Percentiles rank a stretch among this genome's conserved stretches.
phyloP scores from a whole-genome alignment of 1,140 invertebrate genomes.

The Neodiprion fabricii region DNA sequence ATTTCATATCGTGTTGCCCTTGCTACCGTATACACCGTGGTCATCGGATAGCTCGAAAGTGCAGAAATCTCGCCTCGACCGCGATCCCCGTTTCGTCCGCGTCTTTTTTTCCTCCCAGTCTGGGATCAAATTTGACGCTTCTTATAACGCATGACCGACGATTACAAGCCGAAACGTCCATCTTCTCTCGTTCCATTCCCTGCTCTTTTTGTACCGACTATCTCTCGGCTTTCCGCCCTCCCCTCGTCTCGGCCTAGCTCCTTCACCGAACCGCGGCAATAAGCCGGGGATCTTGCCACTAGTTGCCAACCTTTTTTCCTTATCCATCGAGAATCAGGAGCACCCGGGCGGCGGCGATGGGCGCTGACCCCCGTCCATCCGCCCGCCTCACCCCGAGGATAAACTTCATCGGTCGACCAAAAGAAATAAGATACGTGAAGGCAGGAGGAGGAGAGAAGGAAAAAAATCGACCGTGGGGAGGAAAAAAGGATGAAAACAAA shows the following conservation, averaged over 20 bases:
- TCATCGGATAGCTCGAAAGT: slow-evolving; percentile 41
- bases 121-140: neutral
- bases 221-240: neutral
- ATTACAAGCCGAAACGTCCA: neutral
- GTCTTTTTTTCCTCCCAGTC: neutral
- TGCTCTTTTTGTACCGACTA: too few species aligned
- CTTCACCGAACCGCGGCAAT: neutral
- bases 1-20: slow-evolving; percentile 43
- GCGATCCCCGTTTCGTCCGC: neutral
- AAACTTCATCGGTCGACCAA: slow-evolving; percentile 31
- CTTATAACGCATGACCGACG: neutral
- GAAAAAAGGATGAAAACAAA: slow-evolving; percentile 26
- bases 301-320: neutral
- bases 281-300: neutral
- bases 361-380: slow-evolving; percentile 21
- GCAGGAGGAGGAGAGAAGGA: slow-evolving; percentile 12
- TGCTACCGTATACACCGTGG: slow-evolving; percentile 50
- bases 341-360: slow-evolving; percentile 36
- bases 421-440: slow-evolving; percentile 16
- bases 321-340: slow-evolving; percentile 33
- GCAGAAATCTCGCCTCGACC: slow-evolving; percentile 28
- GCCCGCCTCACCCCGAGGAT: slow-evolving; percentile 37
- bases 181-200: neutral
- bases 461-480: slow-evolving; percentile 27
- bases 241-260: too few species aligned